A percentile compares a stretch with the other conserved stretches of the same genome.
phyloP scores from a whole-genome alignment of 1,140 invertebrate species.

The Drosophila gunungcola region DNA sequence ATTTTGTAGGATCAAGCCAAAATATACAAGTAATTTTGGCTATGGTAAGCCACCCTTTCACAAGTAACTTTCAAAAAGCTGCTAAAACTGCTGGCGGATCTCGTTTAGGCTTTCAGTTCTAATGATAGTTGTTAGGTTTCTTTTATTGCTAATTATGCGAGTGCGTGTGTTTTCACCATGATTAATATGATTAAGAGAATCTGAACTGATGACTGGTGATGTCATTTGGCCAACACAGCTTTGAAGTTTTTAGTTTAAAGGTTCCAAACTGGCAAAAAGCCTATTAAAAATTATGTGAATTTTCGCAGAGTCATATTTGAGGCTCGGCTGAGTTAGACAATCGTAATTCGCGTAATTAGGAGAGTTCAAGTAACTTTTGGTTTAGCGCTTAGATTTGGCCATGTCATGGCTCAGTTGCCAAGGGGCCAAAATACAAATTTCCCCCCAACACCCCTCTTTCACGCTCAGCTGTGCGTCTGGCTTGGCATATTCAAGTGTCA shows the following conservation, averaged over 20 bases:
- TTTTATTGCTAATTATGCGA: conserved; percentile 15
- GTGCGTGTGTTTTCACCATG: conserved; percentile 34
- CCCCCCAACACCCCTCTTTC: conserved; percentile 3
- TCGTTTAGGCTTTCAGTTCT: conserved; percentile 21
- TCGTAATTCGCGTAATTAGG: conserved; percentile 68
- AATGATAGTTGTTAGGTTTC: conserved; percentile 23
- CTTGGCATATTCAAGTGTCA: conserved; percentile 68
- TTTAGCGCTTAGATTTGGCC: conserved; percentile 49
- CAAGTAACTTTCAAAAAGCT: neutral
- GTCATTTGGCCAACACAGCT: conserved; percentile 29
- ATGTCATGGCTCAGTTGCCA: conserved; percentile 74
- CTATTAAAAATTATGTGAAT: conserved; percentile 49
- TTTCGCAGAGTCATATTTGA: conserved; percentile 57
- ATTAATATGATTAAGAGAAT: conserved; percentile 44
- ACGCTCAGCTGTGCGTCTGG: conserved; percentile 35
- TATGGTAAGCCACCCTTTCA: no score
- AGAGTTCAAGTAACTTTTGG: conserved; percentile 68
- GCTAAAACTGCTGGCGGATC: conserved; percentile 18
- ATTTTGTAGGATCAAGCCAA: no score
- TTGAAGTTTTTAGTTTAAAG: conserved; percentile 13
- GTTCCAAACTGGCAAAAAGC: conserved; percentile 34
- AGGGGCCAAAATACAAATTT: conserved; percentile 9
- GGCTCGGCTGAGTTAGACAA: conserved; percentile 13
- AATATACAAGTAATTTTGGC: no score
- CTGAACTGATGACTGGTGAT: conserved; percentile 41